Evolutionary conservation across 2,113 vertebrate species (phyloP).

Genomic region (Charadrius vociferus): DNA sequence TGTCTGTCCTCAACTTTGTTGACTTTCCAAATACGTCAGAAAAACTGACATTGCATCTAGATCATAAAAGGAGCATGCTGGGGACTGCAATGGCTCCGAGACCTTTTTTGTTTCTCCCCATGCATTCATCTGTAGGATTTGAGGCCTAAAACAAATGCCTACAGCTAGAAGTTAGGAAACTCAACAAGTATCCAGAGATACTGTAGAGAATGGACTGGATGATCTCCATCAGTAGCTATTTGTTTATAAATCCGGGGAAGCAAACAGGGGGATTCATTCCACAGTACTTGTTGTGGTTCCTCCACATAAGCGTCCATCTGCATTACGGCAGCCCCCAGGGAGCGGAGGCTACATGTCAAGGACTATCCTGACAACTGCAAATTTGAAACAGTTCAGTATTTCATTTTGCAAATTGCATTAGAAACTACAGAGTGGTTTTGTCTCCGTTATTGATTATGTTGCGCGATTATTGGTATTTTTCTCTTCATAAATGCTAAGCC

Average conservation of each 20-base stretch:
- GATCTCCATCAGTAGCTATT: background rate
- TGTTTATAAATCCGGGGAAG: background rate
- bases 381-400: background rate
- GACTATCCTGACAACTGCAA: background rate
- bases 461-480: background rate
- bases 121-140: background rate
- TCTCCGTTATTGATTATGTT: background rate
- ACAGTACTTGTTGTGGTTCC: background rate
- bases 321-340: accelerated
- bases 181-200: background rate
- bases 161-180: background rate
- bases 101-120: background rate
- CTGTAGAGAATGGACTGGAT: background rate
- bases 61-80: background rate
- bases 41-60: background rate
- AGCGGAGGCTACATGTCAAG: background rate
- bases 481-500: background rate
- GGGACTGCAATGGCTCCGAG: background rate
- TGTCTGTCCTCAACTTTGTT: background rate
- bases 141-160: background rate
- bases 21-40: background rate
- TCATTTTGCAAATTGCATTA: background rate
- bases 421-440: background rate
- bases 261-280: background rate
- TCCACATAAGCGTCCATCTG: no score